phyloP scores from a whole-genome alignment of 2,797 vertebrate genomes.

The Phalloptychus januarius region DNA sequence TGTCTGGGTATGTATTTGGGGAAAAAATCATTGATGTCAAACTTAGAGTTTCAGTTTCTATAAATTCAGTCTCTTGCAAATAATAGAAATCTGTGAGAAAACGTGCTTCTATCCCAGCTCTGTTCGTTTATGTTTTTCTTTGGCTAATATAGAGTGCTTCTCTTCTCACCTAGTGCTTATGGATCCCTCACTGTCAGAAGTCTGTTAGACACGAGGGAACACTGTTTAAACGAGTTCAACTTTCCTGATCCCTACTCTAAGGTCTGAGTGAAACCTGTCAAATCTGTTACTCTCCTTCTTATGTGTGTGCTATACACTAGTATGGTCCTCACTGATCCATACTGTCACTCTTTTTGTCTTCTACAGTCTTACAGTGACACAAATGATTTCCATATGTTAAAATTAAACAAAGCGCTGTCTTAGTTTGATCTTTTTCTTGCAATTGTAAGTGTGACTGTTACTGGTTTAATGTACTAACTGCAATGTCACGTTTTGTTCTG shows the following conservation, averaged over 20 bases:
- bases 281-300: constrained; percentile 26
- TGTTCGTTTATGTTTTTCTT: constrained; percentile 43
- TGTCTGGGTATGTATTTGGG: not conserved
- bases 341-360: not conserved
- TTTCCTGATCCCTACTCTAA: constrained; percentile 98
- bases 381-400: constrained; percentile 4
- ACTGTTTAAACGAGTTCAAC: constrained; percentile 98
- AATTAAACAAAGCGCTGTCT: not conserved
- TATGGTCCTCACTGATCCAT: constrained; percentile 16
- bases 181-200: constrained; percentile 98
- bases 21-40: not conserved
- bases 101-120: not conserved
- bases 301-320: constrained; percentile 6
- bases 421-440: not conserved
- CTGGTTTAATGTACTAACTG: not conserved
- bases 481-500: not conserved
- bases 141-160: constrained; percentile 74
- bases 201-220: constrained; percentile 96
- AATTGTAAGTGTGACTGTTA: not conserved
- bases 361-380: not conserved
- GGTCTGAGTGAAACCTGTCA: constrained; percentile 79
- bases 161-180: constrained; percentile 87
- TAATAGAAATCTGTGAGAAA: not conserved
- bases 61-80: not conserved
- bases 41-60: not conserved